Evolutionary conservation across 2,797 vertebrate species (phyloP).

Genomic region (Pipistrellus nathusii): DNA sequence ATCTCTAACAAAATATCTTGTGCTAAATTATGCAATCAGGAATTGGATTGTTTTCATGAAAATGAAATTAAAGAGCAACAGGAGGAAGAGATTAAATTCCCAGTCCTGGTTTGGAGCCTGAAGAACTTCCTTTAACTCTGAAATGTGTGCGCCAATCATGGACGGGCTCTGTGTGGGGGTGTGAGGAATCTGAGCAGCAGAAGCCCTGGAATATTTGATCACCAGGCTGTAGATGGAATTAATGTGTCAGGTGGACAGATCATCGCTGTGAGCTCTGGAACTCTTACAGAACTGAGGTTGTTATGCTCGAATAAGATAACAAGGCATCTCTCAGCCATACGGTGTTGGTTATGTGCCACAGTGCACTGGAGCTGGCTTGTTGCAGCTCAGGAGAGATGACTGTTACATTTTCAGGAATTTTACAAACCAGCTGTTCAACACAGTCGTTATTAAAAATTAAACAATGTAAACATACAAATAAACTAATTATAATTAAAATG

Average conservation of each 20-base stretch:
- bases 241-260: background rate
- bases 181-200: background rate
- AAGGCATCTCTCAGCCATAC: background rate
- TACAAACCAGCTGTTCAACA: background rate
- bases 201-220: background rate
- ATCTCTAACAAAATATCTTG: no score
- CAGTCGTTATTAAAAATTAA: background rate
- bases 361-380: background rate
- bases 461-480: background rate
- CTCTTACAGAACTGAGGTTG: background rate
- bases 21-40: no score
- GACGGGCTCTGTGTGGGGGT: background rate
- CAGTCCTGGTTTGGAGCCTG: no score
- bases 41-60: no score
- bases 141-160: background rate
- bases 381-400: background rate
- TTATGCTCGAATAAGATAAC: background rate
- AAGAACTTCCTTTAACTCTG: slow-evolving; percentile 4
- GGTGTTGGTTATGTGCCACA: no score
- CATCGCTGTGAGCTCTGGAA: background rate
- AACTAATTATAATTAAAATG: background rate
- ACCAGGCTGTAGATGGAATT: background rate
- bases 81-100: no score
- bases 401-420: background rate
- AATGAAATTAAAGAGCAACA: no score